phyloP scores from a whole-genome alignment of 2,113 vertebrate genomes.

The Cercocebus atys region DNA sequence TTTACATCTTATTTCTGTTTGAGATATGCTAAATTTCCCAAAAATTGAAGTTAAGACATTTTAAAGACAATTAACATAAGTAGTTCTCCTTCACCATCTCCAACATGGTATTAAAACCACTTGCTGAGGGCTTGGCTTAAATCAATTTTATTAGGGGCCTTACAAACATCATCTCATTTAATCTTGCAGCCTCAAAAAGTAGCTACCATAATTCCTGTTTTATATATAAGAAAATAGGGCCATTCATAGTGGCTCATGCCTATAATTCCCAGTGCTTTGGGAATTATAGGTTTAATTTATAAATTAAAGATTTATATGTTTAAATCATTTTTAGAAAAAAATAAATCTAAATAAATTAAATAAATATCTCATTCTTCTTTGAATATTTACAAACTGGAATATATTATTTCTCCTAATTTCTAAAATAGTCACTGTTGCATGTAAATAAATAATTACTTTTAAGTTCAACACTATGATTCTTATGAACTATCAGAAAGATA shows the following conservation, averaged over 20 bases:
- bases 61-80: neutral
- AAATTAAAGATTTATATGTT: too few species aligned
- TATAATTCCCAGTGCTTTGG: too few species aligned
- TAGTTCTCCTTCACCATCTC: neutral
- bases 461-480: neutral
- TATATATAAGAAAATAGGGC: neutral
- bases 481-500: neutral
- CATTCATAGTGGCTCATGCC: too few species aligned
- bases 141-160: neutral
- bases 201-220: neutral
- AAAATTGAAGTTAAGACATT: neutral
- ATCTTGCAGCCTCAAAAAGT: neutral
- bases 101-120: neutral
- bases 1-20: neutral
- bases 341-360: constrained; percentile 2
- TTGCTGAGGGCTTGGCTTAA: neutral
- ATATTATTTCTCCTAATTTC: neutral
- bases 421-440: neutral
- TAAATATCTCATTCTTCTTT: constrained; percentile 19
- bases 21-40: neutral
- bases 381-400: constrained; percentile 3
- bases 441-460: neutral
- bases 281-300: too few species aligned
- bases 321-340: constrained; percentile 1
- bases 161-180: neutral